Evolutionary conservation across 1,140 invertebrate genomes (phyloP).

Genomic region (Sweltsa coloradensis): DNA sequence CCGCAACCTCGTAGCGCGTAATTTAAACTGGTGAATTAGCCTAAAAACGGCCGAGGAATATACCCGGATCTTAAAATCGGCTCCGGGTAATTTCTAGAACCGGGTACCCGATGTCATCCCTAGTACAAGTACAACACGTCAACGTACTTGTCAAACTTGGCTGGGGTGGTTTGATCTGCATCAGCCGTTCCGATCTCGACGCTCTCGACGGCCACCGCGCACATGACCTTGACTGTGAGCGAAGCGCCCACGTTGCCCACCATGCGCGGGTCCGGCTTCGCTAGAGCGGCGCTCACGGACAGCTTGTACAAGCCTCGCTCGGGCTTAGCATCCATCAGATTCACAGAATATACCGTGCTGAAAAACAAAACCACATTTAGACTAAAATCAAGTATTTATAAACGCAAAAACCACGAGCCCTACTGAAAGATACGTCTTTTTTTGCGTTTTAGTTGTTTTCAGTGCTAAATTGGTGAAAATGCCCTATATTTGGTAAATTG

Average conservation of each 20-base stretch:
- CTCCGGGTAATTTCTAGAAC: too few species aligned
- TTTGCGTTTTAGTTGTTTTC: neutral
- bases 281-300: conserved; percentile 50
- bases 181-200: conserved; percentile 84
- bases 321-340: conserved; percentile 67
- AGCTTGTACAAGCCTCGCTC: conserved; percentile 75
- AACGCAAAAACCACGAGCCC: too few species aligned
- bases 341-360: conserved; percentile 62
- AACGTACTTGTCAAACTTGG: conserved; percentile 55
- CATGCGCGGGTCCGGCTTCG: conserved; percentile 38
- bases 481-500: neutral
- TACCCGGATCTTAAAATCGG: too few species aligned
- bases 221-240: conserved; percentile 58
- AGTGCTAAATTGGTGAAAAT: neutral
- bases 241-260: conserved; percentile 41
- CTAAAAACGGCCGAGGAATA: too few species aligned
- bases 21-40: too few species aligned
- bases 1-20: too few species aligned
- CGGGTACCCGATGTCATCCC: too few species aligned
- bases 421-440: neutral
- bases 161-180: conserved; percentile 71
- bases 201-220: conserved; percentile 54
- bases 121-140: too few species aligned
- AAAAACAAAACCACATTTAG: conserved; percentile 12
- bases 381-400: neutral